Evolutionary conservation across 2,888 invertebrate genomes (phyloP).

Genomic region (Acanthosepion lycidas): DNA sequence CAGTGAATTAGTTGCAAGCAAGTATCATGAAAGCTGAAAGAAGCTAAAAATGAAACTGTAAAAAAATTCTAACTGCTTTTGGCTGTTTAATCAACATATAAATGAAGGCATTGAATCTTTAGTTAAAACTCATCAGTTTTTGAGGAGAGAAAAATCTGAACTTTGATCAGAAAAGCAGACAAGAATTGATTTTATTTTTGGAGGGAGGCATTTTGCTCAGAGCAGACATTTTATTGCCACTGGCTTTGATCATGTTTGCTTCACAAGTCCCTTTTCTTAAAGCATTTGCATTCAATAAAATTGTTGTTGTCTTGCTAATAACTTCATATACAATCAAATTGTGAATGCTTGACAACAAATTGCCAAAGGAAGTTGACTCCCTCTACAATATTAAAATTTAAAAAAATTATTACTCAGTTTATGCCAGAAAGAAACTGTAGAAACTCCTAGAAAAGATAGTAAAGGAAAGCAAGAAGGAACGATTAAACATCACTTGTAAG

Average conservation of each 20-base stretch:
- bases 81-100: neutral
- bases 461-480: too few relatives aligned
- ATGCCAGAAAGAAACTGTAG: too few relatives aligned
- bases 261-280: neutral
- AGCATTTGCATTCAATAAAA: too few relatives aligned
- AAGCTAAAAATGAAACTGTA: neutral
- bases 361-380: too few relatives aligned
- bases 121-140: neutral
- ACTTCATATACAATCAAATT: too few relatives aligned
- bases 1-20: neutral
- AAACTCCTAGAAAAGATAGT: too few relatives aligned
- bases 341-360: too few relatives aligned
- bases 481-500: too few relatives aligned
- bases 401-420: too few relatives aligned
- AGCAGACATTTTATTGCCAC: constrained; percentile 33
- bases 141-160: neutral
- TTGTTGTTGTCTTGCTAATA: too few relatives aligned
- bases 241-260: neutral
- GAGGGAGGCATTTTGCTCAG: neutral
- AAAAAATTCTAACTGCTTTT: neutral
- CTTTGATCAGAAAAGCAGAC: neutral
- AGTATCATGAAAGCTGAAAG: neutral
- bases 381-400: too few relatives aligned
- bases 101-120: neutral
- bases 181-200: neutral